Evolutionary conservation across 1,140 invertebrate genomes (phyloP), one percentile per base, ranked within the genome.

Genomic region (Mizuhopecten yessoensis): DNA sequence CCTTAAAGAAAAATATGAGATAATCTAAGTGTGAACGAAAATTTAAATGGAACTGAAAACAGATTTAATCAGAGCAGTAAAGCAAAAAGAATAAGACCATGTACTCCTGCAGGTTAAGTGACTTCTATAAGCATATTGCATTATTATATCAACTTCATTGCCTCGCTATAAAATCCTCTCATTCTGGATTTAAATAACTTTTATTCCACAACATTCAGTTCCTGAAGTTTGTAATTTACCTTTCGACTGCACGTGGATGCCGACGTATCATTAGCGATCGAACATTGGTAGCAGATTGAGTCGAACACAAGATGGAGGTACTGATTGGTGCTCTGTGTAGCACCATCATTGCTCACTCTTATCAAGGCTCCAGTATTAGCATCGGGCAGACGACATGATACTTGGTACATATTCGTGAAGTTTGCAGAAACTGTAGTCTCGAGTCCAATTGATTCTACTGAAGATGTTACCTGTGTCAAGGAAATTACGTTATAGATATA

Each of bases 221-320:
- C n/a, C n/a, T n/a, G n/a, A n/a, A n/a, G n/a, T n/a, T n/a, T n/a
- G n/a, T n/a, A n/a, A n/a, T n/a, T 33, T 91, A 91, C 90, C 88
- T 88, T 88, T 0, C 75, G 87, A 34, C 9, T 88, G 29, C 90
- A 91, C 5, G 34, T 86, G 34, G 90, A 91, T 0, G 86, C 45
- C 29, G 86, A 86, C 33, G 86, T 45, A 23, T 92, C 57, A 33
- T 90, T 86, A 86, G 45, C 34, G 39, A 88, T 0, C 0, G 29
- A 33, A 86, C 92, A 92, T 17, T 92, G 90, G 86, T 57, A 91
- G 39, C 92, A 92, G 10, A 86, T 36, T 34, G 90, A 91, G 87
- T 92, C 92, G 86, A 90, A 92, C 15, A 91, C 90, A 17, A 90
- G 29, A 34, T 92, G 92, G 1, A 92, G 86, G 57, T 91, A 92